phyloP scores from a whole-genome alignment of 2,113 vertebrate genomes.

The Paradisaea rubra region DNA sequence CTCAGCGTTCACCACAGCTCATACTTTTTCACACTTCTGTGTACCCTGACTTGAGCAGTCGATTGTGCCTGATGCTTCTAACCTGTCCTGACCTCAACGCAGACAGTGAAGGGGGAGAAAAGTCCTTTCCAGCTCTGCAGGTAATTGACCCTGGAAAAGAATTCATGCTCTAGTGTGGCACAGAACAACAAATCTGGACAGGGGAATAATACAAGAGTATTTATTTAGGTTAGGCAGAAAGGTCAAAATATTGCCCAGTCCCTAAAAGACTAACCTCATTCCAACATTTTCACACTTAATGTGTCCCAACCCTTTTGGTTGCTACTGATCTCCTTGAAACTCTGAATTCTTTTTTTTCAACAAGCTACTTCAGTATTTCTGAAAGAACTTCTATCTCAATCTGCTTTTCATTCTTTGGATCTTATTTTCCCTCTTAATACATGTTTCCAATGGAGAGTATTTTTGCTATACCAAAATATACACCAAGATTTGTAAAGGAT shows the following conservation, averaged over 20 bases:
- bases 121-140: not conserved
- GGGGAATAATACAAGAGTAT: not conserved
- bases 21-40: not conserved
- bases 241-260: not conserved
- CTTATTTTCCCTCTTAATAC: not conserved
- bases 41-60: not conserved
- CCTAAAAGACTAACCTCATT: not conserved
- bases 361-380: not conserved
- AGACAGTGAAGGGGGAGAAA: not conserved
- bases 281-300: not conserved
- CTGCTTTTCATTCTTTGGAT: not conserved
- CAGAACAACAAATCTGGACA: not conserved
- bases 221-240: not conserved
- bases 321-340: not conserved
- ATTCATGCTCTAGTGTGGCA: not conserved
- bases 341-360: not conserved
- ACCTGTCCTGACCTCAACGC: not conserved
- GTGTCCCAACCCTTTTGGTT: not conserved
- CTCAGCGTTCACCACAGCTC: not conserved
- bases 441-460: not conserved
- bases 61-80: not conserved
- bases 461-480: not conserved
- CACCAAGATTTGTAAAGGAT: not conserved
- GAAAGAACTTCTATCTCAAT: not conserved
- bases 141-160: not conserved